phyloP scores from a whole-genome alignment of 2,888 invertebrate species.

The Mesochorus sp. region DNA sequence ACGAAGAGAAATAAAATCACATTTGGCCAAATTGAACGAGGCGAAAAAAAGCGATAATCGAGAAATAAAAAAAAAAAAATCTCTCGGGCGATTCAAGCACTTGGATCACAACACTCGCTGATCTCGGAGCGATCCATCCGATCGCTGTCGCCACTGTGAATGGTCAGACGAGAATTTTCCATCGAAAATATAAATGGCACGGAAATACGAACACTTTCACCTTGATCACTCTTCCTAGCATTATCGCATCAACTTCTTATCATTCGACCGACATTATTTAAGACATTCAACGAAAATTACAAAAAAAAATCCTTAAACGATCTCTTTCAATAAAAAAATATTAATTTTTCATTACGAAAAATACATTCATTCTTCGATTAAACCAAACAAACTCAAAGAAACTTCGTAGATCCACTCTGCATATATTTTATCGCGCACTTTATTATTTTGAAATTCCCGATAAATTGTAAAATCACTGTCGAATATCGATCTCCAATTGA shows the following conservation, averaged over 20 bases:
- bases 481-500: background rate
- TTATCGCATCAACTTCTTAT: conserved; percentile 5
- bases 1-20: background rate
- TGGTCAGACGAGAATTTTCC: conserved; percentile 40
- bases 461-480: background rate
- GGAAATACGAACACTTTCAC: conserved; percentile 34
- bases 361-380: too few relatives aligned
- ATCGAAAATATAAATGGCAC: conserved; percentile 34
- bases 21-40: background rate
- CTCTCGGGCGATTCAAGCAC: conserved; percentile 16
- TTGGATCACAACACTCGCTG: conserved; percentile 39
- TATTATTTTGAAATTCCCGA: background rate
- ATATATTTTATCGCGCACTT: too few relatives aligned
- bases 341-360: background rate
- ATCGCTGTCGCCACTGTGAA: conserved; percentile 28
- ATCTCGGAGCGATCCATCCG: conserved; percentile 27
- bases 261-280: background rate
- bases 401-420: too few relatives aligned
- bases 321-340: background rate
- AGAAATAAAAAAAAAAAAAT: background rate
- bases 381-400: background rate
- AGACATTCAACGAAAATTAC: background rate
- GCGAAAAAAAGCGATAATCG: background rate
- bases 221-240: conserved; percentile 3
- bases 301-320: background rate